A percentile compares a stretch with the other conserved stretches of the same genome.
Evolutionary conservation across 2,888 invertebrate genomes (phyloP).

Genomic region (Cabera pusaria): DNA sequence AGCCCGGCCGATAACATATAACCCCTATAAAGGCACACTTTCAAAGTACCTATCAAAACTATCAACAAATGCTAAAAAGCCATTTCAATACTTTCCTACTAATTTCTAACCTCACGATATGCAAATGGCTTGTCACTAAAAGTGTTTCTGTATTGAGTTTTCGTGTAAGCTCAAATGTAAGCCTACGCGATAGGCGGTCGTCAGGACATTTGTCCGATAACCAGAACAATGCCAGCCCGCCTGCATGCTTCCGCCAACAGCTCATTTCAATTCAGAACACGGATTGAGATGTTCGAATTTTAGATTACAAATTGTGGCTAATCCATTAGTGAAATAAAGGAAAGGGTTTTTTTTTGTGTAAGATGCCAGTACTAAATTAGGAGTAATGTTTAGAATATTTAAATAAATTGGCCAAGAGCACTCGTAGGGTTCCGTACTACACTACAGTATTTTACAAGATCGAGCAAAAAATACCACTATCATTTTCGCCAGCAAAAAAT

Average conservation of each 20-base stretch:
- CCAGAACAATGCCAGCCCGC: constrained; percentile 45
- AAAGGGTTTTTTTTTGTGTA: constrained; percentile 12
- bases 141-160: constrained; percentile 35
- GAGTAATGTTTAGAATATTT: too few relatives aligned
- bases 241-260: constrained; percentile 45
- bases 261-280: constrained; percentile 64
- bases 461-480: too few relatives aligned
- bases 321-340: constrained; percentile 21
- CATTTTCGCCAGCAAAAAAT: too few relatives aligned
- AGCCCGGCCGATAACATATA: too few relatives aligned
- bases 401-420: too few relatives aligned
- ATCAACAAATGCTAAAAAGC: too few relatives aligned
- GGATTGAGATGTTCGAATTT: constrained; percentile 50
- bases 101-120: too few relatives aligned
- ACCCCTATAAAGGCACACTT: too few relatives aligned
- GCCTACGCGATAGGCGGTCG: constrained; percentile 48
- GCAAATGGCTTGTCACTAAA: constrained; percentile 32
- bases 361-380: constrained; percentile 4
- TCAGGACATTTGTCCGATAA: constrained; percentile 52
- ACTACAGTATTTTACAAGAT: too few relatives aligned
- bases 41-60: too few relatives aligned
- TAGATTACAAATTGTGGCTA: constrained; percentile 34
- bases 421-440: too few relatives aligned
- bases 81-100: constrained; percentile 7
- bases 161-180: constrained; percentile 33